Percentiles rank a stretch among this genome's conserved stretches.
Evolutionary conservation across 2,888 invertebrate species (phyloP).

Genomic region (Harpalus rubripes): DNA sequence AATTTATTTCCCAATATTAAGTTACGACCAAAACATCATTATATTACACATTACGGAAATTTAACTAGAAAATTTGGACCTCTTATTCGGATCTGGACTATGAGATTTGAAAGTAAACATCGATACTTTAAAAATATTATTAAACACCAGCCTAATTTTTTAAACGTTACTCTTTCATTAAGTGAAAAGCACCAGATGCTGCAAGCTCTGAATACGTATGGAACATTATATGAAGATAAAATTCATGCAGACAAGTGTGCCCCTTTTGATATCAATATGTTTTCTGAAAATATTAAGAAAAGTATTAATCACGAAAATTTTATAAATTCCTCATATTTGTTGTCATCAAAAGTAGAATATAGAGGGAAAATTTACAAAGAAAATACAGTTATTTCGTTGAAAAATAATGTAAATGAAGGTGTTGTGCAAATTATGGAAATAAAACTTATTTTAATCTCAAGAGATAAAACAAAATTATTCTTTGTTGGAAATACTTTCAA

Average conservation of each 20-base stretch:
- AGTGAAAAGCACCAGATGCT: not conserved
- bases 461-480: not conserved
- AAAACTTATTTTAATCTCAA: not conserved
- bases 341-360: not conserved
- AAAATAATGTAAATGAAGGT: not conserved
- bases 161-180: slow-evolving; percentile 57
- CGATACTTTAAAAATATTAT: slow-evolving; percentile 69
- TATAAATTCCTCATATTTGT: not conserved
- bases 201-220: not conserved
- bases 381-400: not conserved
- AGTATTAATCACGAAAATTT: not conserved
- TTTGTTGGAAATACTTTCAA: not conserved
- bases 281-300: not conserved
- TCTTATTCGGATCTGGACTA: slow-evolving; percentile 66
- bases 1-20: slow-evolving; percentile 61
- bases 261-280: not conserved
- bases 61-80: slow-evolving; percentile 66
- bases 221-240: not conserved
- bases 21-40: slow-evolving; percentile 68
- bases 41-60: slow-evolving; percentile 67
- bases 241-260: not conserved
- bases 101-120: slow-evolving; percentile 71
- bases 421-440: not conserved
- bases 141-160: slow-evolving; percentile 68
- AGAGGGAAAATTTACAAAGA: not conserved